Evolutionary conservation across 2,113 vertebrate species (phyloP), one percentile per base, ranked within the genome.

Genomic region (Apaloderma vittatum): DNA sequence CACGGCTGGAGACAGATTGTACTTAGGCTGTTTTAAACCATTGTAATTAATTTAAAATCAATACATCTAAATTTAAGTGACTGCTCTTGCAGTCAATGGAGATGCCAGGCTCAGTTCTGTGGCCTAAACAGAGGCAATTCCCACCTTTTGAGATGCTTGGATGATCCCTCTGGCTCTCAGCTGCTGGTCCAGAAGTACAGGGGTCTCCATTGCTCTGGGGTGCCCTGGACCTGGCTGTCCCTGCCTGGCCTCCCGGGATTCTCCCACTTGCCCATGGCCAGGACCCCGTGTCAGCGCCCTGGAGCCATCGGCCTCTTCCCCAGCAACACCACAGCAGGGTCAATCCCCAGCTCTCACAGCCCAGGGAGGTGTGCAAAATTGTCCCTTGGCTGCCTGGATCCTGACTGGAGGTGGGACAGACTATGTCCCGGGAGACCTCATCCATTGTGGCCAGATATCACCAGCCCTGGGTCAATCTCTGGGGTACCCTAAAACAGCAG

Each of bases 31-130:
- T 75, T 92, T 78, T 78, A 82, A 95, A 93, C 30, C 61, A 40
- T 46, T 52, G 17, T 45, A 71, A 57, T 88, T 54, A 86, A 93
- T 88, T 90, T 93, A 23, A 94, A 96, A 88, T 86, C 90, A 78
- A 51, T 82, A 49, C 3, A 10, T 71, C 26, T 74, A 36, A 58
- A 90, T 71, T 59, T 12, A 34, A 34, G 9, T 45, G 45, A 6
- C 45, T 36, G 51, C 36, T 88, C 16, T 34, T 81, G 70, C 8
- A 23, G 23, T 49, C 70, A 58, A 1, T 45, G 61, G 43, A 74
- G 59, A 23, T 26, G 55, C 34, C 43, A 58, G 52, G 24, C 57
- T 75, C 3, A 1, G 23, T 54, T 71, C 27, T 17, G 36, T n/a
- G 46, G 26, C 21, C 29, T 80, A 48, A 79, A 54, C 16, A 86